Evolutionary conservation across 1,140 invertebrate genomes (phyloP).

Genomic region (Drosophila nigrodunni): DNA sequence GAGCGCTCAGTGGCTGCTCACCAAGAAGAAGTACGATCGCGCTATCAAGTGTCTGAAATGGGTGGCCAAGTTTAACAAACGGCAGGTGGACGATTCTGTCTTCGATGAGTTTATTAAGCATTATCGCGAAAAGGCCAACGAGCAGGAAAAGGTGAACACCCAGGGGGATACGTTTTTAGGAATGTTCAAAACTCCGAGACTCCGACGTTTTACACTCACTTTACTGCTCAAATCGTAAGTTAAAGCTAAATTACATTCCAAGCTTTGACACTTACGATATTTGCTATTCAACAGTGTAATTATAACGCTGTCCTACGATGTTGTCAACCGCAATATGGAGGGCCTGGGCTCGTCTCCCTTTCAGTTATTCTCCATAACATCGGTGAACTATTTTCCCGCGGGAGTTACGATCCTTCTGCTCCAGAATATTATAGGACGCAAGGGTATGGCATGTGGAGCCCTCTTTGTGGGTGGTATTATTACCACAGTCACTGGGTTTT

Average conservation of each 20-base stretch:
- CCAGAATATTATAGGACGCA: slow-evolving; percentile 86
- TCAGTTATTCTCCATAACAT: slow-evolving; percentile 86
- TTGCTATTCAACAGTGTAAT: slow-evolving; percentile 84
- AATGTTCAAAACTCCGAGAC: slow-evolving; percentile 85
- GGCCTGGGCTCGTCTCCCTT: slow-evolving; percentile 86
- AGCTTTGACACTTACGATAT: not conserved
- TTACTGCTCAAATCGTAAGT: slow-evolving; percentile 87
- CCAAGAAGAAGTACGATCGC: slow-evolving; percentile 85
- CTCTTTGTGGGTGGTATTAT: slow-evolving; percentile 86
- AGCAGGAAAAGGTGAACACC: slow-evolving; percentile 46
- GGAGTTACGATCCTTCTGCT: slow-evolving; percentile 86
- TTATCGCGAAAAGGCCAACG: slow-evolving; percentile 67
- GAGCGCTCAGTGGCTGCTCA: slow-evolving; percentile 87
- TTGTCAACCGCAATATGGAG: slow-evolving; percentile 87
- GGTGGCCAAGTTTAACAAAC: slow-evolving; percentile 86
- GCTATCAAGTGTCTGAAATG: slow-evolving; percentile 86
- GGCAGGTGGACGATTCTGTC: slow-evolving; percentile 82
- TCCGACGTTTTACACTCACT: slow-evolving; percentile 85
- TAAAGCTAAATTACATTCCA: not conserved
- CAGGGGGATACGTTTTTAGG: slow-evolving; percentile 83
- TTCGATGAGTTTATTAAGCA: slow-evolving; percentile 84
- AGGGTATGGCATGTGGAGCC: slow-evolving; percentile 86
- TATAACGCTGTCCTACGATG: slow-evolving; percentile 87
- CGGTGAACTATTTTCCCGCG: slow-evolving; percentile 86
- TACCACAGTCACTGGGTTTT: slow-evolving; percentile 76